Conservation (phyloP, 2,797 vertebrate species). For the Eulemur coronatus region DNA sequence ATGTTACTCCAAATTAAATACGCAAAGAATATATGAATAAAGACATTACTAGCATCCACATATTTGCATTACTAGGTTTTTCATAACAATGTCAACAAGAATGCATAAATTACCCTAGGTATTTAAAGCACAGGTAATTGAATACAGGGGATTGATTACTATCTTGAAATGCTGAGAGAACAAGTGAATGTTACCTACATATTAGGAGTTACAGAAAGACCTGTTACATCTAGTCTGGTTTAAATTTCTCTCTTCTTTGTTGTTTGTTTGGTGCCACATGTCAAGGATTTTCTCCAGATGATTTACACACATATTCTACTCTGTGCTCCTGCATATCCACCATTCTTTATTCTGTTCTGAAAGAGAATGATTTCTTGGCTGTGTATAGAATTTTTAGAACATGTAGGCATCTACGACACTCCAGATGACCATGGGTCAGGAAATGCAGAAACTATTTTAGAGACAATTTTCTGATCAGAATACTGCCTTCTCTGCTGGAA, state of each 20-base stretch:
- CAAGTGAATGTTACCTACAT: neutral
- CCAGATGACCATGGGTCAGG: neutral
- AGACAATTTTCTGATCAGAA: neutral
- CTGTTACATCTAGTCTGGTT: accelerated
- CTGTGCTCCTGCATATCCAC: neutral
- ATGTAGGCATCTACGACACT: accelerated
- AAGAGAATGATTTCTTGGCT: neutral
- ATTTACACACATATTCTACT: neutral
- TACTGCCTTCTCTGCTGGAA: neutral
- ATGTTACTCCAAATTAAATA: neutral
- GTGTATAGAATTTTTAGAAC: neutral
- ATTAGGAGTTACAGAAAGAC: neutral
- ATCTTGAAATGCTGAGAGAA: neutral
- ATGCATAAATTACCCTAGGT: neutral
- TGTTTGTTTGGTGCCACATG: neutral
- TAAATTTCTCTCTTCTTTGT: neutral
- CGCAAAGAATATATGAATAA: neutral
- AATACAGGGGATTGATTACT: neutral
- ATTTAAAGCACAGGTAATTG: neutral
- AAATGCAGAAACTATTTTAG: neutral
- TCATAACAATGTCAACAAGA: neutral
- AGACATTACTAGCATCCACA: neutral
- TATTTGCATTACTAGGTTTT: neutral
- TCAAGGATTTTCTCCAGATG: neutral
- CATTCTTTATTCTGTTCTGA: neutral